Conservation (phyloP, 2,888 invertebrate species). For the Patella pellucida region DNA sequence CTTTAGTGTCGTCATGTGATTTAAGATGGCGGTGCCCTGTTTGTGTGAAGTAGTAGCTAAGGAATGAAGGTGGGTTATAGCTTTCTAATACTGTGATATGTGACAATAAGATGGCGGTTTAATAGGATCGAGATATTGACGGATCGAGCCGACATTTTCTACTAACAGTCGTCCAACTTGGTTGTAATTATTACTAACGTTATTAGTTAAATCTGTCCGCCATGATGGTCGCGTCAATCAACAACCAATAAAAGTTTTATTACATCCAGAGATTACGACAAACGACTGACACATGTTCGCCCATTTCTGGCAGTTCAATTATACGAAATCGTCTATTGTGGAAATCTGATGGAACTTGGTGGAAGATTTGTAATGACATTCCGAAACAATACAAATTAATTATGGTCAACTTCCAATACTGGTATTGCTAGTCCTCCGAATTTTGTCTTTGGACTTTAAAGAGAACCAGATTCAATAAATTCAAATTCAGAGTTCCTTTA, state of each 20-base stretch:
- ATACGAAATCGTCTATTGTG: no score
- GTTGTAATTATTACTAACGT: conserved; percentile 2
- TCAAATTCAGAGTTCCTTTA: no score
- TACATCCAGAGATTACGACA: background rate
- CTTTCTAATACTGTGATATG: no score
- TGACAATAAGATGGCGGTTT: conserved; percentile 1
- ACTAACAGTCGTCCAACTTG: conserved; percentile 5
- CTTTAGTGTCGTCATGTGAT: background rate
- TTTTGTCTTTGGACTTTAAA: no score
- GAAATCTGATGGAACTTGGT: no score
- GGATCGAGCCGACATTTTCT: background rate
- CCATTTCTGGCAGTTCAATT: no score
- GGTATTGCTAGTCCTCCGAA: no score
- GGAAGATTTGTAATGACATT: no score
- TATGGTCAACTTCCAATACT: no score
- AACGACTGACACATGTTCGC: background rate
- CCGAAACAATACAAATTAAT: no score
- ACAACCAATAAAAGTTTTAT: conserved; percentile 2
- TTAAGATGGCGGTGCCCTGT: background rate
- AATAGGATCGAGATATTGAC: conserved; percentile 2
- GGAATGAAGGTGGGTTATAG: background rate
- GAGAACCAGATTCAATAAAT: no score
- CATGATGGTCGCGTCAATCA: conserved; percentile 1
- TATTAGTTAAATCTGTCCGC: conserved; percentile 1
- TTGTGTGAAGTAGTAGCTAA: background rate